These are phyloP conservation scores for Micromesistius poutassou DNA, from an alignment of 2,797 vertebrate species.

Conservation along the genomic window DNA sequence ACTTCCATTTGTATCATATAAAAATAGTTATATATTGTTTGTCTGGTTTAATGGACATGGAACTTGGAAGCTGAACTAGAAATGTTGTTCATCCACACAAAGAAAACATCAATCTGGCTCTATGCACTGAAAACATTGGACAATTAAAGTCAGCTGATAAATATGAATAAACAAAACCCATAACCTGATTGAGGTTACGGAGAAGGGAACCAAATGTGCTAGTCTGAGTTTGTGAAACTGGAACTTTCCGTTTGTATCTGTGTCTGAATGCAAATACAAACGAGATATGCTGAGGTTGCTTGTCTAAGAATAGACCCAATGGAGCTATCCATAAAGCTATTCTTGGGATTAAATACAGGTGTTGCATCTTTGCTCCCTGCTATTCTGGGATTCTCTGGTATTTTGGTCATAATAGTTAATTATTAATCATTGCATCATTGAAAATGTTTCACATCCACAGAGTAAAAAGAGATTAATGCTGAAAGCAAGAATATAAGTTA, in stretches of 20 bases:
- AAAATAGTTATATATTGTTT: background rate
- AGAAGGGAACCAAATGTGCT: background rate
- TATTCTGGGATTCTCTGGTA: background rate
- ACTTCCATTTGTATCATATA: background rate
- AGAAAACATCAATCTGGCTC: background rate
- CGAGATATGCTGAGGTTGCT: background rate
- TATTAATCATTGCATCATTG: background rate
- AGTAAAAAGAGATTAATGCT: background rate
- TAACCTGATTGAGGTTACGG: background rate
- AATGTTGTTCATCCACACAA: background rate
- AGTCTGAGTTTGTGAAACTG: background rate
- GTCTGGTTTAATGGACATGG: background rate
- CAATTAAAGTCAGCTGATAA: background rate
- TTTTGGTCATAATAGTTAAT: background rate
- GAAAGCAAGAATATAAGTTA: background rate
- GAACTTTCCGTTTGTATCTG: background rate
- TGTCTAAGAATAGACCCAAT: background rate
- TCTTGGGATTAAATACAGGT: slow-evolving; percentile 1
- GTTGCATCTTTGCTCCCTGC: background rate
- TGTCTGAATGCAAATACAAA: background rate
- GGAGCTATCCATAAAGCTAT: background rate
- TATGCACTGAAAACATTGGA: background rate
- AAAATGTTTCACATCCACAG: background rate
- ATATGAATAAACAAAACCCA: background rate
- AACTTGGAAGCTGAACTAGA: background rate